These are phyloP conservation scores for Actinemys pallida DNA, from an alignment of 2,113 vertebrate species.

Conservation along the genomic window DNA sequence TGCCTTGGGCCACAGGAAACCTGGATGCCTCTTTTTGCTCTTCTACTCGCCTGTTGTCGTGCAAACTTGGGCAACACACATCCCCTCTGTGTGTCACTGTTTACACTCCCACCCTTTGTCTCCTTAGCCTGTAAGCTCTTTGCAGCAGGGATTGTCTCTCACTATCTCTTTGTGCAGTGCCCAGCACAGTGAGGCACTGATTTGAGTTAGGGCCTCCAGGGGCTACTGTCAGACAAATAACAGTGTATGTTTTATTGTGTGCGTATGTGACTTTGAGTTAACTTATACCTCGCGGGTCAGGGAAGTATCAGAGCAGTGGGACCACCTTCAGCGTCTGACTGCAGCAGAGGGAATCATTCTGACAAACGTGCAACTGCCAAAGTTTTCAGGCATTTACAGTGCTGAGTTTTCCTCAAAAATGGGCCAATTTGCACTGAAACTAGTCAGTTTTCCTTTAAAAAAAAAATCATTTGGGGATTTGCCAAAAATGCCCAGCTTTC, in stretches of 20 bases:
- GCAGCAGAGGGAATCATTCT: neutral
- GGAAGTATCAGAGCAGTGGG: neutral
- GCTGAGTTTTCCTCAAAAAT: rapidly evolving
- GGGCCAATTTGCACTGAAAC: neutral
- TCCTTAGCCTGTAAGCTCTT: neutral
- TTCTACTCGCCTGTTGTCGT: neutral
- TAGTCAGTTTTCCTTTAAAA: neutral
- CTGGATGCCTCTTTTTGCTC: neutral
- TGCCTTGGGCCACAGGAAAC: neutral
- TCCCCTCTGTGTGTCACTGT: neutral
- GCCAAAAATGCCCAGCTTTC: rapidly evolving
- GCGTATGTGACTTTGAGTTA: rapidly evolving
- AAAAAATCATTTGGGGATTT: neutral
- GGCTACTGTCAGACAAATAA: neutral
- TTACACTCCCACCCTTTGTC: neutral
- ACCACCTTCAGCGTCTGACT: neutral
- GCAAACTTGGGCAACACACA: neutral
- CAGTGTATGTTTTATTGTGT: neutral
- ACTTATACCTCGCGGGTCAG: neutral
- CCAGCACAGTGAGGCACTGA: neutral
- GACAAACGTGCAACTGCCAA: neutral
- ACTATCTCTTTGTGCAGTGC: neutral
- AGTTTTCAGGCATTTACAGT: neutral
- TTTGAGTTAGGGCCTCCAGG: neutral
- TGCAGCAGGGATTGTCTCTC: neutral